Conservation (phyloP, 2,888 invertebrate species). For the Parelbella ahira region DNA sequence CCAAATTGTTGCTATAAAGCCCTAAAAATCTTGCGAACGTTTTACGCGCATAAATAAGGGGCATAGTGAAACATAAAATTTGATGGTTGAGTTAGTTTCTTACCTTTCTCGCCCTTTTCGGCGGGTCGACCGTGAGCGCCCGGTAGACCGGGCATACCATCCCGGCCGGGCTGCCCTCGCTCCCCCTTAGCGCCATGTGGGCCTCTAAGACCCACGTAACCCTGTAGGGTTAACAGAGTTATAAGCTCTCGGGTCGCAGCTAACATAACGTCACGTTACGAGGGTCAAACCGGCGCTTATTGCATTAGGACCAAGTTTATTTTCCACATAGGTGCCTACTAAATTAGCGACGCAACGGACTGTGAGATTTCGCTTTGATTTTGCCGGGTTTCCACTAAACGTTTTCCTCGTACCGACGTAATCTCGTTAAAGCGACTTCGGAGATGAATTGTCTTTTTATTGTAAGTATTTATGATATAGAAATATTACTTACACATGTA, state of each 20-base stretch:
- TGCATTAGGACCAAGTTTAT: conserved; percentile 64
- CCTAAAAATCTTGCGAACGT: conserved; percentile 70
- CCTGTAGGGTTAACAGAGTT: conserved; percentile 60
- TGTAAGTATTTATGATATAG: too few relatives aligned
- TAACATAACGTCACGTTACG: conserved; percentile 63
- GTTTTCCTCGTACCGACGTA: conserved; percentile 8
- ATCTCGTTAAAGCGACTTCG: conserved; percentile 8
- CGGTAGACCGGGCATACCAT: conserved; percentile 83
- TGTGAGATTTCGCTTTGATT: conserved; percentile 35
- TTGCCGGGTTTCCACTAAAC: conserved; percentile 6
- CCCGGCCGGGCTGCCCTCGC: conserved; percentile 83
- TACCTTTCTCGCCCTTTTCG: conserved; percentile 88
- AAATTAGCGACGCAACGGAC: conserved; percentile 47
- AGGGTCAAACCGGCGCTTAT: conserved; percentile 70
- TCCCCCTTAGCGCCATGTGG: conserved; percentile 84
- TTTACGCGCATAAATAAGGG: conserved; percentile 69
- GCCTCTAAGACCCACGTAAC: conserved; percentile 76
- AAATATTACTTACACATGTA: too few relatives aligned
- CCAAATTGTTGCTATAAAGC: conserved; percentile 69
- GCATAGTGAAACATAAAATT: conserved; percentile 76
- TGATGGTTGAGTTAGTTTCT: conserved; percentile 73
- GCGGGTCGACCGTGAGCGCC: conserved; percentile 82
- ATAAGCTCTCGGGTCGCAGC: conserved; percentile 57
- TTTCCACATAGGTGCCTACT: conserved; percentile 50
- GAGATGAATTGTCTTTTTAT: conserved; percentile 4